Base-by-base conservation (phyloP, 1,140 invertebrate genomes). In the Macrobrachium nipponense region DNA sequence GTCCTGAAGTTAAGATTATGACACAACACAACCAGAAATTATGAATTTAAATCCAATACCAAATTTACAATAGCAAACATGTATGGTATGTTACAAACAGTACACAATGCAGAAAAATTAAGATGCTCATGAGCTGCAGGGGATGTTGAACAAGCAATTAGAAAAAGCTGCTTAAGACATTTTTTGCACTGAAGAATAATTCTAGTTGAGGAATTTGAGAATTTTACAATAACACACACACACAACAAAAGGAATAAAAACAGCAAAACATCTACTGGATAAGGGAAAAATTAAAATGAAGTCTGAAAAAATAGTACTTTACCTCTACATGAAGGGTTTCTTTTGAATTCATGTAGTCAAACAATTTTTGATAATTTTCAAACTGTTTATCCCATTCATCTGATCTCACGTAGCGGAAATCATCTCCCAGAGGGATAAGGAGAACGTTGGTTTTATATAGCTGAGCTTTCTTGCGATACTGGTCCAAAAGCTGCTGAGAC, bases 341-440 rank as follows among this genome's bases (percentile, higher is more conserved):
- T 87, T 97, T 94, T 7, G 92, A 92, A 91, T 99, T 99, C 91
- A 99, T 96, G 90, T 98, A 96, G 89, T 98, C 95, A 90, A 99
- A 98, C 2, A 99, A 91, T 90, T 94, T 95, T 89, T 97, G 95
- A 92, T 99, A 99, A 92, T 99, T 99, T 0, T 93, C 93, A 89
- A 94, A 97, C 90, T 99, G 98, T 62, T 95, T 94, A 90, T 99
- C 97, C 97, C 98, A 99, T 92, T 99, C 98, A n/a, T 93, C 93
- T 12, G 93, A 91, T 89, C 96, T 95, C 87, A 97, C 95, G 91
- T 96, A 99, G 4, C 98, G 94, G 92, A 99, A 99, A 92, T 99
- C 98, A 92, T 99, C 98, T 0, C 98, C 98, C 0, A 99, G 92
- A 0, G 97, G 98, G 83, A 97, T 94, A 11, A 99, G 90, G 0